Conservation (phyloP, 1,140 invertebrate genomes). For the Heliconius hermathena region DNA sequence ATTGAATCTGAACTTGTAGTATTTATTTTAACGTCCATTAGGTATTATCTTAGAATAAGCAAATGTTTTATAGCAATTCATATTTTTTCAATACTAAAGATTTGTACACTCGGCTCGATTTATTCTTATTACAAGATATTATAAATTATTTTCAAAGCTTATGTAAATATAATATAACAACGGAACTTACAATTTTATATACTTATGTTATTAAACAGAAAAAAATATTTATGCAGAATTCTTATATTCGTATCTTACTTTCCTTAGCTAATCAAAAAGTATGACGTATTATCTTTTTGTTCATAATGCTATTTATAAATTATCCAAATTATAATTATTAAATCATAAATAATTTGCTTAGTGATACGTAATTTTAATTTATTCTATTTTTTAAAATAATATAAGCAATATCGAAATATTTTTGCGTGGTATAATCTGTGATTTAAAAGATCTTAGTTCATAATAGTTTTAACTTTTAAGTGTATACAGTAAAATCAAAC, state of each 20-base stretch:
- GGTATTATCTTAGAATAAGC: constrained; percentile 29
- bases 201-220: neutral
- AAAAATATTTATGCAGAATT: too few species aligned
- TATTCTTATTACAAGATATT: neutral
- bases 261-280: neutral
- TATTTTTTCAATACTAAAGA: neutral
- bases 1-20: constrained; percentile 30
- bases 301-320: neutral
- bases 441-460: constrained; percentile 27
- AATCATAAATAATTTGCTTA: neutral
- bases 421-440: constrained; percentile 35
- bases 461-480: neutral
- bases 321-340: neutral
- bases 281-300: neutral
- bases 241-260: neutral
- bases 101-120: neutral
- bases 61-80: neutral
- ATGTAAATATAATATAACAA: neutral
- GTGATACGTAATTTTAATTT: neutral
- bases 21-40: constrained; percentile 48
- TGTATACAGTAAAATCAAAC: neutral
- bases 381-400: neutral
- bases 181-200: neutral
- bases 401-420: constrained; percentile 13
- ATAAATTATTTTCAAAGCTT: neutral